A percentile compares a stretch with the other conserved stretches of the same genome.
phyloP scores from a whole-genome alignment of 2,113 vertebrate genomes.

The Motacilla alba region DNA sequence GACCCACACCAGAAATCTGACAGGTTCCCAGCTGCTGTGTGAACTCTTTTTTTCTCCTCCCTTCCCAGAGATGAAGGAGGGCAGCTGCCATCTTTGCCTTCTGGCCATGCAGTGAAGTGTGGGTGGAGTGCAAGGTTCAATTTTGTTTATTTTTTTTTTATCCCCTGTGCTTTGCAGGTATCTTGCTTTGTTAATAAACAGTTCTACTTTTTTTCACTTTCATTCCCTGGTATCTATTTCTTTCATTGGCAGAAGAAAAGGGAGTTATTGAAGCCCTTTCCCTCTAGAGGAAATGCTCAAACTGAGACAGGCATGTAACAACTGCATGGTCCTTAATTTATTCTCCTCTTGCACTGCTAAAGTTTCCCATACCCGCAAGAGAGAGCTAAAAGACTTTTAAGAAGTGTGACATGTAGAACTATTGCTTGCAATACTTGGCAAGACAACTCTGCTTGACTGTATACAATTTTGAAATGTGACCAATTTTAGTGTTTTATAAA shows the following conservation, averaged over 20 bases:
- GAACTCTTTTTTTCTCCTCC: neutral
- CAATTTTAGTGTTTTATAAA: neutral
- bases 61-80: neutral
- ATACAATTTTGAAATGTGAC: neutral
- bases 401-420: neutral
- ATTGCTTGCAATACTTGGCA: neutral
- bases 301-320: neutral
- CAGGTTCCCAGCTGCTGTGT: no score
- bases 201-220: neutral
- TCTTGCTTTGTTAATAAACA: neutral
- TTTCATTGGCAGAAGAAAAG: neutral
- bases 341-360: neutral
- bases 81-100: neutral
- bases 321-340: neutral
- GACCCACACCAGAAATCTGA: neutral
- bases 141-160: neutral
- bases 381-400: neutral
- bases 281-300: fast-evolving
- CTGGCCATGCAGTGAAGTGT: fast-evolving
- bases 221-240: neutral
- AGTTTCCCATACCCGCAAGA: neutral
- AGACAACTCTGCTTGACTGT: neutral
- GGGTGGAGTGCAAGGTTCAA: no score
- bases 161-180: fast-evolving
- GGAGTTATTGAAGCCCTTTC: neutral